Conservation (phyloP, 2,797 vertebrate species). For the Mormyrops attenuatus region DNA sequence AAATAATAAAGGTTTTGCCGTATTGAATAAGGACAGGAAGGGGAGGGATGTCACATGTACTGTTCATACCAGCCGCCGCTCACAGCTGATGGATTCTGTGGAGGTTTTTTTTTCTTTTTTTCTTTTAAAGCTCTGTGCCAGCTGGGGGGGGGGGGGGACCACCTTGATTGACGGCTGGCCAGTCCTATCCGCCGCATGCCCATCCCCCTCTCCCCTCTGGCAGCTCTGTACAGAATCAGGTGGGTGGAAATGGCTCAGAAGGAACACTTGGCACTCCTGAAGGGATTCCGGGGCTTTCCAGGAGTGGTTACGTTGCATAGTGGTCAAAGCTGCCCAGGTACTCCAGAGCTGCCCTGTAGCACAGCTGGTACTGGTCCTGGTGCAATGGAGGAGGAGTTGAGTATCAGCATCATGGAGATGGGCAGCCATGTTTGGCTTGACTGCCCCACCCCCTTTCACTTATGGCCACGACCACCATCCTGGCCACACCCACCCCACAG, state of each 20-base stretch:
- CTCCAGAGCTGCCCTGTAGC: slow-evolving; percentile 92
- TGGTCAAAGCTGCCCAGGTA: slow-evolving; percentile 98
- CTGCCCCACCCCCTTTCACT: neutral
- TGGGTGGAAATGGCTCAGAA: slow-evolving; percentile 72
- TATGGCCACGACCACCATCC: neutral
- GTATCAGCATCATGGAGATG: neutral
- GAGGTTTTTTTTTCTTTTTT: slow-evolving; percentile 50
- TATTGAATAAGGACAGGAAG: slow-evolving; percentile 59
- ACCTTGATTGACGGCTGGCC: slow-evolving; percentile 21
- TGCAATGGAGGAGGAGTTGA: neutral
- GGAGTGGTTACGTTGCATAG: slow-evolving; percentile 93
- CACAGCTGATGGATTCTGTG: slow-evolving; percentile 45
- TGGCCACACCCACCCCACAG: neutral
- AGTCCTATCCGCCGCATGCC: slow-evolving; percentile 37
- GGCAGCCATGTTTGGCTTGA: neutral
- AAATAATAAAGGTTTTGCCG: slow-evolving; percentile 46
- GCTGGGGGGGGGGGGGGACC: slow-evolving; percentile 28
- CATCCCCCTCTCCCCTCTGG: slow-evolving; percentile 50
- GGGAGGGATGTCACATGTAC: slow-evolving; percentile 40
- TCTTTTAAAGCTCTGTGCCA: slow-evolving; percentile 37
- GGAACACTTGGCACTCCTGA: slow-evolving; percentile 53
- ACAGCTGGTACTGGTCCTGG: slow-evolving; percentile 97
- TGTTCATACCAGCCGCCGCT: slow-evolving; percentile 44
- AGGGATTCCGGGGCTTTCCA: slow-evolving; percentile 43
- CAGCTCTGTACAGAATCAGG: slow-evolving; percentile 62